Evolutionary conservation across 2,888 invertebrate species (phyloP).

Genomic region (Psylliodes chrysocephalus): DNA sequence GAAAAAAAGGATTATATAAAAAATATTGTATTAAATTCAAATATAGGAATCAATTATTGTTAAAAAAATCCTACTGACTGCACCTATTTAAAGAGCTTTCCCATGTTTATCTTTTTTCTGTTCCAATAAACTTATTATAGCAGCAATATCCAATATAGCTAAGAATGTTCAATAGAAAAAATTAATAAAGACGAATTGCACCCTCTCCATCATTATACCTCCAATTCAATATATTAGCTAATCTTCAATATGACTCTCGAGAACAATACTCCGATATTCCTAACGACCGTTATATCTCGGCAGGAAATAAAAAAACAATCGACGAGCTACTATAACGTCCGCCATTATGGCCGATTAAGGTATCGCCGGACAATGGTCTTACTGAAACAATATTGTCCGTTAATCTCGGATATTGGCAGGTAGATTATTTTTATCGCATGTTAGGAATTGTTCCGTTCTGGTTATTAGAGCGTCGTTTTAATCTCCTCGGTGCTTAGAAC

Average conservation of each 20-base stretch:
- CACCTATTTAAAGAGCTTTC: no score
- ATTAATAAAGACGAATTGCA: slow-evolving; percentile 23
- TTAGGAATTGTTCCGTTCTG: slow-evolving; percentile 57
- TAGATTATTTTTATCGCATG: slow-evolving; percentile 64
- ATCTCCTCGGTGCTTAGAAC: slow-evolving; percentile 32
- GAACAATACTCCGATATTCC: slow-evolving; percentile 23
- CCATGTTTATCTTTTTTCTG: no score
- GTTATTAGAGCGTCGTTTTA: slow-evolving; percentile 45
- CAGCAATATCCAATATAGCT: neutral
- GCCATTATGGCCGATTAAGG: slow-evolving; percentile 32
- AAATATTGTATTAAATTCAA: no score
- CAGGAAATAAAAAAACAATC: slow-evolving; percentile 27
- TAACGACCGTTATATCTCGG: slow-evolving; percentile 13
- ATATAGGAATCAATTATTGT: no score
- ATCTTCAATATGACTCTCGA: slow-evolving; percentile 22
- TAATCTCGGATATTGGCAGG: slow-evolving; percentile 64
- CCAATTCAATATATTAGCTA: slow-evolving; percentile 30
- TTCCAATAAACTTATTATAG: no score
- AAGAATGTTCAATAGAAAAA: slow-evolving; percentile 9
- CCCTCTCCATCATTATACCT: slow-evolving; percentile 4
- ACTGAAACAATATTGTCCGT: slow-evolving; percentile 61
- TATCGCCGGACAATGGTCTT: slow-evolving; percentile 45
- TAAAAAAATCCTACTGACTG: no score
- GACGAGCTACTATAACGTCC: slow-evolving; percentile 8
- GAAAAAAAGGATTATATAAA: no score